These are phyloP conservation scores for Psix sp. DNA, from an alignment of 1,140 invertebrate species.

Conservation along the genomic window DNA sequence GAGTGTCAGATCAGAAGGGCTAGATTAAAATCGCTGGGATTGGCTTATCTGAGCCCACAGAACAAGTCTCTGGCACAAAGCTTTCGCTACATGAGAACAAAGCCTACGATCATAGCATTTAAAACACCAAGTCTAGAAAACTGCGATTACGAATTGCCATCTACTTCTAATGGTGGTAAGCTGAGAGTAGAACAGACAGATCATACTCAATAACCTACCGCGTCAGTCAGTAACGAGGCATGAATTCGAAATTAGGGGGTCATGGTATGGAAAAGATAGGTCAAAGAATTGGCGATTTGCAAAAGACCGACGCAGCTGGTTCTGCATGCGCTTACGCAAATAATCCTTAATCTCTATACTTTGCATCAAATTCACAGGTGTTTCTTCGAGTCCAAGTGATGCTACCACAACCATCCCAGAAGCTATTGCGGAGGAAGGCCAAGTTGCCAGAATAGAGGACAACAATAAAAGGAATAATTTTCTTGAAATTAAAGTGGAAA, in stretches of 20 bases:
- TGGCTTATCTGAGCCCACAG: constrained; percentile 82
- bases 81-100: constrained; percentile 90
- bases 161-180: constrained; percentile 78
- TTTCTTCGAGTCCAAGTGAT: neutral
- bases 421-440: constrained; percentile 78
- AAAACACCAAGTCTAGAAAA: constrained; percentile 86
- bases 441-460: constrained; percentile 55
- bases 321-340: no score
- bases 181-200: neutral
- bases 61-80: constrained; percentile 87
- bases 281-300: no score
- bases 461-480: constrained; percentile 50
- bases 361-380: no score
- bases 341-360: no score
- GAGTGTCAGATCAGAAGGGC: constrained; percentile 81
- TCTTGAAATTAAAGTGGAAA: constrained; percentile 53
- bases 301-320: no score
- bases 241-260: no score
- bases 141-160: constrained; percentile 78
- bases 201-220: neutral
- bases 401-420: constrained; percentile 22
- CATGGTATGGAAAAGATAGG: no score
- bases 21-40: constrained; percentile 80
- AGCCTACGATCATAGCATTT: constrained; percentile 91
- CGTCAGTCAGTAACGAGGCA: no score